Conservation (phyloP, 2,888 invertebrate species). For the Bedellia somnulentella region DNA sequence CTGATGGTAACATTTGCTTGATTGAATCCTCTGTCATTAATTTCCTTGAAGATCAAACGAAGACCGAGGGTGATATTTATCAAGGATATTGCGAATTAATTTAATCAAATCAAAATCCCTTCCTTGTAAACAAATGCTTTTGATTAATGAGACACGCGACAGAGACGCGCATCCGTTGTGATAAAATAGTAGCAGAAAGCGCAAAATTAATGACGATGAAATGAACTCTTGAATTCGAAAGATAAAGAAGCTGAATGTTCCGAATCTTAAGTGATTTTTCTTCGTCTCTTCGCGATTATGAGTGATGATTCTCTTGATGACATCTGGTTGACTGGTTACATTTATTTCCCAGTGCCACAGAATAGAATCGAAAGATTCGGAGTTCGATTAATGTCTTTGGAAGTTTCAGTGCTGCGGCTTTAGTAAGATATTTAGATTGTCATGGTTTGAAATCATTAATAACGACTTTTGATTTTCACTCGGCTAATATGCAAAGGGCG, state of each 20-base stretch:
- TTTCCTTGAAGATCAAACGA: slow-evolving; percentile 57
- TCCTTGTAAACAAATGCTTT: slow-evolving; percentile 62
- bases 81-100: slow-evolving; percentile 63
- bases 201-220: slow-evolving; percentile 61
- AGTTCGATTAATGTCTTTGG: slow-evolving; percentile 28
- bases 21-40: slow-evolving; percentile 60
- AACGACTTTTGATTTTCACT: slow-evolving; percentile 57
- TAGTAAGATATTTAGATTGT: slow-evolving; percentile 51
- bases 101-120: slow-evolving; percentile 63
- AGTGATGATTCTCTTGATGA: slow-evolving; percentile 42
- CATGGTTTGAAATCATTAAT: slow-evolving; percentile 53
- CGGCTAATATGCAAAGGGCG: slow-evolving; percentile 53
- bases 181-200: slow-evolving; percentile 59
- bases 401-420: slow-evolving; percentile 26
- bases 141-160: slow-evolving; percentile 62
- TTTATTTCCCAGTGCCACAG: slow-evolving; percentile 28
- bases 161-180: slow-evolving; percentile 53
- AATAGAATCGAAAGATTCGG: slow-evolving; percentile 32
- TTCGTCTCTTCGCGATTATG: slow-evolving; percentile 24
- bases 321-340: slow-evolving; percentile 49
- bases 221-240: slow-evolving; percentile 58
- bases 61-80: slow-evolving; percentile 61
- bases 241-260: slow-evolving; percentile 56
- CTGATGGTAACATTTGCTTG: slow-evolving; percentile 26
- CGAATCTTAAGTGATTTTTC: slow-evolving; percentile 57